phyloP scores from a whole-genome alignment of 2,888 invertebrate species.

The Microdon myrmicae region DNA sequence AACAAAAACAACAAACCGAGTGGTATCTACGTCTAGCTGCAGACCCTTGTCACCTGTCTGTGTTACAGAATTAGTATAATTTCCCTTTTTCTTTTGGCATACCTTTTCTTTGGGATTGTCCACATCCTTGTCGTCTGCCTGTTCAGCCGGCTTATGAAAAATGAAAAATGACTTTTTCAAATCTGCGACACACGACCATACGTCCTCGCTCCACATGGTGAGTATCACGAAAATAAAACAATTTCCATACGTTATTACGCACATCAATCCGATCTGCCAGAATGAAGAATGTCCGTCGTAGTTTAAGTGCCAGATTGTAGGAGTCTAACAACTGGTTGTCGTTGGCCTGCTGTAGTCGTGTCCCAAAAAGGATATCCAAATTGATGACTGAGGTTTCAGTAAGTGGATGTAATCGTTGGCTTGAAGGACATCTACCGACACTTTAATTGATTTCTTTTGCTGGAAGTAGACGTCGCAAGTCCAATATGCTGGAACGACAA shows the following conservation, averaged over 20 bases:
- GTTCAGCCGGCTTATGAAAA: conserved; percentile 33
- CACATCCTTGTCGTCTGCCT: neutral
- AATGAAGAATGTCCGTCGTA: conserved; percentile 55
- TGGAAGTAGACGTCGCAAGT: no score
- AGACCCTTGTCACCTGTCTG: neutral
- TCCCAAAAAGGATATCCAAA: no score
- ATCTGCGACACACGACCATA: conserved; percentile 53
- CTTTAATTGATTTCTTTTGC: no score
- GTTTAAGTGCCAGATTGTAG: no score
- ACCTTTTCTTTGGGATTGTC: neutral
- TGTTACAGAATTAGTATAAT: neutral
- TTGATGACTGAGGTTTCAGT: no score
- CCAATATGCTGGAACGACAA: no score
- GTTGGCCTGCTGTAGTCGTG: no score
- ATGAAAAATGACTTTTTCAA: conserved; percentile 55
- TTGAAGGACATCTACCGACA: no score
- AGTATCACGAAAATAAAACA: conserved; percentile 53
- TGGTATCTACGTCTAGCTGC: neutral
- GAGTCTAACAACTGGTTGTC: no score
- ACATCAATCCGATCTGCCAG: conserved; percentile 56
- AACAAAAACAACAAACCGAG: neutral
- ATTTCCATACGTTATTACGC: conserved; percentile 57
- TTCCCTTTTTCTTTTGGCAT: neutral
- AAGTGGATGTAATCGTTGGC: no score
- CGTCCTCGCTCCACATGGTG: conserved; percentile 9